Evolutionary conservation across 1,140 invertebrate species (phyloP).

Genomic region (Fragariocoptes setiger): DNA sequence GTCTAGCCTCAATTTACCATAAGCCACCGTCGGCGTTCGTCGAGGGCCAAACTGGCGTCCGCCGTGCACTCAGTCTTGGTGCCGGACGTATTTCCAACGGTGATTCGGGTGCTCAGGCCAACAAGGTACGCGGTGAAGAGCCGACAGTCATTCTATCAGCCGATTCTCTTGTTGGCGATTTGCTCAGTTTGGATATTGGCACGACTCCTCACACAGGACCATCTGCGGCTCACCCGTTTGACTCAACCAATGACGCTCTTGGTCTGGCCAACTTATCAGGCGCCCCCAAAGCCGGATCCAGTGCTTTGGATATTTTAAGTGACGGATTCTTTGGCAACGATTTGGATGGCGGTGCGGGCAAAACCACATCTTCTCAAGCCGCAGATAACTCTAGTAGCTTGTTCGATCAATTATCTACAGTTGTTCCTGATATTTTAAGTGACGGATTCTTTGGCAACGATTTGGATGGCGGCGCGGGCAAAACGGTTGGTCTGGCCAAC

Average conservation of each 20-base stretch:
- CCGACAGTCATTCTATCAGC: slow-evolving; percentile 53
- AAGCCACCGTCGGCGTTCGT: slow-evolving; percentile 96
- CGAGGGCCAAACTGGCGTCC: slow-evolving; percentile 29
- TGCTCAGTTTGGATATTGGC: slow-evolving; percentile 76
- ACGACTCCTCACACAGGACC: slow-evolving; percentile 17
- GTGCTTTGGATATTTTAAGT: too few relatives aligned
- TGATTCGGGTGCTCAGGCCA: slow-evolving; percentile 4
- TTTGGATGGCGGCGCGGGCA: too few relatives aligned
- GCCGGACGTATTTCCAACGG: slow-evolving; percentile 4
- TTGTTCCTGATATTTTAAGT: too few relatives aligned
- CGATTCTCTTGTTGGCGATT: slow-evolving; percentile 80
- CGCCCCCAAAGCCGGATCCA: slow-evolving; percentile 10
- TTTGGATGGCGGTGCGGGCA: too few relatives aligned
- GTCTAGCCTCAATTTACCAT: slow-evolving; percentile 91
- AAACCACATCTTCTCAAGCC: too few relatives aligned
- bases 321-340: too few relatives aligned
- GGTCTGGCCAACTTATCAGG: slow-evolving; percentile 46
- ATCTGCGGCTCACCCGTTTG: slow-evolving; percentile 14
- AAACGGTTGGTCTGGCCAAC: too few relatives aligned
- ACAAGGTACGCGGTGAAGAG: slow-evolving; percentile 14
- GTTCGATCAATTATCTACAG: too few relatives aligned
- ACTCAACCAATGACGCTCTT: slow-evolving; percentile 37
- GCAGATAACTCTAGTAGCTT: too few relatives aligned
- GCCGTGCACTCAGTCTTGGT: slow-evolving; percentile 16
- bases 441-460: too few relatives aligned